Evolutionary conservation across 2,888 invertebrate species (phyloP).

Genomic region (Myopa tessellatipennis): DNA sequence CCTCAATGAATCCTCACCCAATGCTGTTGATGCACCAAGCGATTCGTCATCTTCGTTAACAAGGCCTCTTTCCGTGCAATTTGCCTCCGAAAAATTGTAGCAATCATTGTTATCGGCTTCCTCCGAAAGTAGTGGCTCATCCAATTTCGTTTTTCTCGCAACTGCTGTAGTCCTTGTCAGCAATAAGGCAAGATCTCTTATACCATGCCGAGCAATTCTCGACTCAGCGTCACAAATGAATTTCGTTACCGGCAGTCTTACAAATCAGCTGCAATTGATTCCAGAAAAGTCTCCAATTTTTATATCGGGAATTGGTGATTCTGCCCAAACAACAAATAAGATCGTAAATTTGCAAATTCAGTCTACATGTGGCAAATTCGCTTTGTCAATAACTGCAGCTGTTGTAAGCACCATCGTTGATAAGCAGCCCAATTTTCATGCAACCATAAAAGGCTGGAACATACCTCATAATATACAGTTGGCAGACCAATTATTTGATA

Average conservation of each 20-base stretch:
- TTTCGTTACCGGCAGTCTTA: too few relatives aligned
- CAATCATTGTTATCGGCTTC: neutral
- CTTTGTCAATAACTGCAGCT: constrained; percentile 39
- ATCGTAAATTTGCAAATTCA: constrained; percentile 21
- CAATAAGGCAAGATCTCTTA: too few relatives aligned
- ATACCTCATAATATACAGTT: constrained; percentile 45
- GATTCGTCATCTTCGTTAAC: neutral
- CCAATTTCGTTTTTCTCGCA: neutral
- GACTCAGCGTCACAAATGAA: too few relatives aligned
- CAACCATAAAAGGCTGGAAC: constrained; percentile 39
- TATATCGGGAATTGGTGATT: constrained; percentile 42
- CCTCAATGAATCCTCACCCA: neutral
- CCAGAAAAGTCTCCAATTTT: neutral
- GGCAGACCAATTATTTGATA: constrained; percentile 47
- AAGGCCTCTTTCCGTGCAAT: neutral
- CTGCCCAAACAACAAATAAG: constrained; percentile 30
- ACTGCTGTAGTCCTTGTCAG: constrained; percentile 5
- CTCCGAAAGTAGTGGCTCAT: neutral
- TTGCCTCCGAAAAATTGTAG: neutral
- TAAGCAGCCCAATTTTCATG: constrained; percentile 43
- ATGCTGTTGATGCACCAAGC: neutral
- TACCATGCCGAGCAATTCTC: too few relatives aligned
- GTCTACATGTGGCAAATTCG: constrained; percentile 17
- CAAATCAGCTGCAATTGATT: neutral
- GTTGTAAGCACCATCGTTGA: constrained; percentile 46